phyloP scores from a whole-genome alignment of 1,140 invertebrate species.

The Varroa destructor region DNA sequence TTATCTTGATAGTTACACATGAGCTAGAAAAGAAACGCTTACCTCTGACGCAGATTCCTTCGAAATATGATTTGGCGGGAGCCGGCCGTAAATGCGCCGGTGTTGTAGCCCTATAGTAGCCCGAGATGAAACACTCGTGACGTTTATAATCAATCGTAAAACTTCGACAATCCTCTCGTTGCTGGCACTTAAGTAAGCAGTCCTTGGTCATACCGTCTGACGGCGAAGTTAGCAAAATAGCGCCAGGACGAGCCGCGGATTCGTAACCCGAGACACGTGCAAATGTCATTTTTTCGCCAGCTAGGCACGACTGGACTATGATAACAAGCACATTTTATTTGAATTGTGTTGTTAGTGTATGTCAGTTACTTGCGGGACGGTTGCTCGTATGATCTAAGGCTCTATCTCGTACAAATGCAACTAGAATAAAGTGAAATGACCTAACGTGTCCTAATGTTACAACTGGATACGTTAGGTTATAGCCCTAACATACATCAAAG shows the following conservation, averaged over 20 bases:
- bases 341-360: not conserved
- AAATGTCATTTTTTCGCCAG: conserved; percentile 39
- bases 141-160: conserved; percentile 43
- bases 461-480: no score
- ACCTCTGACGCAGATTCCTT: conserved; percentile 43
- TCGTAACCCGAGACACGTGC: conserved; percentile 43
- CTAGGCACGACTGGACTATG: conserved; percentile 9
- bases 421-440: no score
- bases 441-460: no score
- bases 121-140: conserved; percentile 41
- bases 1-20: no score
- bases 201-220: conserved; percentile 40
- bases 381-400: no score
- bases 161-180: conserved; percentile 39
- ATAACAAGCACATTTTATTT: conserved; percentile 32
- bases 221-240: conserved; percentile 30
- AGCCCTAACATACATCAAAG: no score
- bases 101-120: conserved; percentile 37
- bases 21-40: conserved; percentile 3
- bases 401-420: no score
- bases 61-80: conserved; percentile 42
- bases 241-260: conserved; percentile 38
- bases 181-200: conserved; percentile 40
- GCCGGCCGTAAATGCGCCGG: conserved; percentile 39
- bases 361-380: no score